Percentiles rank a stretch among this genome's conserved stretches.
Conservation (phyloP, 2,797 vertebrate genomes). For the Hyperoplus lanceolatus region DNA sequence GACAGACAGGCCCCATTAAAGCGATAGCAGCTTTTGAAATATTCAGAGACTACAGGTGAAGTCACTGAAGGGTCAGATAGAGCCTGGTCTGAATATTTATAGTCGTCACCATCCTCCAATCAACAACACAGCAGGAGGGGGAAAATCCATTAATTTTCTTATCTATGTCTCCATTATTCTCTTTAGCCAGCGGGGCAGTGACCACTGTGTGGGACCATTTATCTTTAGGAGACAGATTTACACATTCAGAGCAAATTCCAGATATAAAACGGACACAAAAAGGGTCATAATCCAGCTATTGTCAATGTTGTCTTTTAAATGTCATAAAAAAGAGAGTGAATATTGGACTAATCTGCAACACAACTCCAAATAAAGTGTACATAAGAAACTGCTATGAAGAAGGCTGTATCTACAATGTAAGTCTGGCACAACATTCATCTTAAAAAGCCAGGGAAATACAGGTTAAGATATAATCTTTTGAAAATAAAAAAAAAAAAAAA, state of each 20-base stretch:
- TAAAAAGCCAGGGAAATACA: too few species aligned
- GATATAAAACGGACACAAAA: background rate
- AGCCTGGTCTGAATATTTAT: conserved; percentile 37
- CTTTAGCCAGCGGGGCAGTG: background rate
- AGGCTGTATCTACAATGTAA: too few species aligned
- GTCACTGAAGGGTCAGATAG: conserved; percentile 48
- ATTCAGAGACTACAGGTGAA: conserved; percentile 67
- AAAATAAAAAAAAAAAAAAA: too few species aligned
- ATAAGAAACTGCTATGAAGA: too few species aligned
- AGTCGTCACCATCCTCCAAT: conserved; percentile 18
- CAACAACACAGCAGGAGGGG: conserved; percentile 28
- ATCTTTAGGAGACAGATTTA: conserved; percentile 8
- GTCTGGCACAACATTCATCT: too few species aligned
- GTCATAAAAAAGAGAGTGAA: background rate
- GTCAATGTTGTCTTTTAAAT: background rate
- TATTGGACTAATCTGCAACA: background rate
- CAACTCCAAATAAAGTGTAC: too few species aligned
- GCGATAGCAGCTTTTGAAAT: conserved; percentile 73
- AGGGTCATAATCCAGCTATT: background rate
- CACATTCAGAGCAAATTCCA: conserved; percentile 13
- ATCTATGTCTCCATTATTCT: conserved; percentile 26
- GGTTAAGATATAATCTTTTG: too few species aligned
- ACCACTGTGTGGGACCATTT: background rate
- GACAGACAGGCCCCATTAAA: conserved; percentile 61
- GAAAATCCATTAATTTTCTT: conserved; percentile 42